These are phyloP conservation scores for Drosophila anomelani DNA, from an alignment of 2,888 invertebrate genomes.

Conservation along the genomic window DNA sequence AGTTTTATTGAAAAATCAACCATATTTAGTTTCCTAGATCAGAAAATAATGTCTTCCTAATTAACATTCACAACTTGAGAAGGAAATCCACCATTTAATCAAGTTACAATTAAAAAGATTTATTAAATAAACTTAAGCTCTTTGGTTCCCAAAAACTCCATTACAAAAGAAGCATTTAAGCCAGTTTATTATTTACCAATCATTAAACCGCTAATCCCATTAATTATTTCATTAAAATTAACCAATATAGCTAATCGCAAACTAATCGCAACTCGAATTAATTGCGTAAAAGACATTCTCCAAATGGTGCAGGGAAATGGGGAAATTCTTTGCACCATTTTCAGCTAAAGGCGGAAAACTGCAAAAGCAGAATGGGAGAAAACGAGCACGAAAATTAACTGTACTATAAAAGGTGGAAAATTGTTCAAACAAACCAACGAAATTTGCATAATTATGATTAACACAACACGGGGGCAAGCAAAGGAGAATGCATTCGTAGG, in stretches of 20 bases:
- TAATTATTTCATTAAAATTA: conserved; percentile 27
- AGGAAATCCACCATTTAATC: background rate
- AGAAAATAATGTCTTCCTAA: background rate
- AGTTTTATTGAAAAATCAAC: background rate
- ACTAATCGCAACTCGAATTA: conserved; percentile 68
- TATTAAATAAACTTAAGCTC: too few relatives aligned
- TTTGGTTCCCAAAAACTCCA: background rate
- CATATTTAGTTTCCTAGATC: background rate
- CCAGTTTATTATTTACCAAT: background rate
- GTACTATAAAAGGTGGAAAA: conserved; percentile 82
- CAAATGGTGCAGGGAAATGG: conserved; percentile 43
- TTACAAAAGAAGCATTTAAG: background rate
- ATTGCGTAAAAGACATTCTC: conserved; percentile 73
- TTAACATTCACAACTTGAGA: background rate
- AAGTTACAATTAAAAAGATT: background rate
- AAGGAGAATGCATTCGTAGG: conserved; percentile 27
- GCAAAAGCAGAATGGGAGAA: conserved; percentile 11
- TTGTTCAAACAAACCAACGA: conserved; percentile 79
- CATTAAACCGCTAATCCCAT: background rate
- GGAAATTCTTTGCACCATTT: conserved; percentile 66
- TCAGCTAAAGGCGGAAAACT: conserved; percentile 14
- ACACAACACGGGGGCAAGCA: conserved; percentile 44
- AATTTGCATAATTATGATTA: conserved; percentile 83
- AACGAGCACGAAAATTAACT: conserved; percentile 77
- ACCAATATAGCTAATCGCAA: conserved; percentile 31